Percentiles rank a stretch among this genome's conserved stretches.
These are phyloP conservation scores for Athene noctua DNA, from an alignment of 2,113 vertebrate genomes.

Conservation along the genomic window DNA sequence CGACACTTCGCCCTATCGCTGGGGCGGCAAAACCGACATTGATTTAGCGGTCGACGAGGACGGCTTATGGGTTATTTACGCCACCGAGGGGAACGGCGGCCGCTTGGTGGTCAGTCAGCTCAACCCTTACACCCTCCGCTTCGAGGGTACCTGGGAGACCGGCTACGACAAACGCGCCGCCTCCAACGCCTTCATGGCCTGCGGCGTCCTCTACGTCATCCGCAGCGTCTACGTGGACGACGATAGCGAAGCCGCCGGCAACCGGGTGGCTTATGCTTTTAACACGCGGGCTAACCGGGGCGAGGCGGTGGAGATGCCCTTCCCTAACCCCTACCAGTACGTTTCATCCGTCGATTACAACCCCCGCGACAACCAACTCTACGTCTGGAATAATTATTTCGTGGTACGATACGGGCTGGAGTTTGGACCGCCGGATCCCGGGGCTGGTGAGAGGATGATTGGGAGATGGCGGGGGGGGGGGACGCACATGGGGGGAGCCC, in stretches of 20 bases:
- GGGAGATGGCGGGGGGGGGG: background rate
- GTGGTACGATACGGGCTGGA: slow-evolving; percentile 89
- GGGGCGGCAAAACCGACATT: slow-evolving; percentile 95
- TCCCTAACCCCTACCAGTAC: slow-evolving; percentile 95
- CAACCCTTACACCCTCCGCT: slow-evolving; percentile 93
- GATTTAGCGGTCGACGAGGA: slow-evolving; percentile 94
- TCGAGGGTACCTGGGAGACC: slow-evolving; percentile 95
- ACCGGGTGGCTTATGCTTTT: slow-evolving; percentile 89
- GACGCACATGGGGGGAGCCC: no score
- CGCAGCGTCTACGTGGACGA: slow-evolving; percentile 92
- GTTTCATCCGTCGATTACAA: slow-evolving; percentile 95
- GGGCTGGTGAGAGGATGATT: slow-evolving; percentile 68
- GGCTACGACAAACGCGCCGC: slow-evolving; percentile 92
- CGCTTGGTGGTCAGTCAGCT: slow-evolving; percentile 91
- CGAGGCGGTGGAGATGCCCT: slow-evolving; percentile 78
- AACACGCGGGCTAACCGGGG: slow-evolving; percentile 88
- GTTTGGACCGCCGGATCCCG: slow-evolving; percentile 88
- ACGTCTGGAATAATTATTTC: slow-evolving; percentile 97
- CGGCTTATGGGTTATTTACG: slow-evolving; percentile 93
- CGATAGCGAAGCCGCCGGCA: slow-evolving; percentile 89
- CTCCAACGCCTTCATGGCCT: slow-evolving; percentile 96
- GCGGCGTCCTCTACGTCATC: slow-evolving; percentile 88
- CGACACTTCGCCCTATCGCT: slow-evolving; percentile 93
- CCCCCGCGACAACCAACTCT: slow-evolving; percentile 93
- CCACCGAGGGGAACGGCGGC: slow-evolving; percentile 90